Evolutionary conservation across 2,113 vertebrate species (phyloP).

Genomic region (Rhineura floridana): DNA sequence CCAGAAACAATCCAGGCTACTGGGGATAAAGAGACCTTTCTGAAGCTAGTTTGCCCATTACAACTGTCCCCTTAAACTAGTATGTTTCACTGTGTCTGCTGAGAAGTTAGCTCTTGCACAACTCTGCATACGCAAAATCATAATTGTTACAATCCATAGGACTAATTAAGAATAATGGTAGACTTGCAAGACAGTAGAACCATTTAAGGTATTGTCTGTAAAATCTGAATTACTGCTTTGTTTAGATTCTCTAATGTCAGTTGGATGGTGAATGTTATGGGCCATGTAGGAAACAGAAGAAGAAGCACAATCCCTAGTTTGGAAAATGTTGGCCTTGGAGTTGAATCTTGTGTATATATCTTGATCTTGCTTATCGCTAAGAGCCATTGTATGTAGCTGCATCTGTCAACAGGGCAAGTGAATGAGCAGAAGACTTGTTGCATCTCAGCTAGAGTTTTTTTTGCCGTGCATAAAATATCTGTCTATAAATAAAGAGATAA

Average conservation of each 20-base stretch:
- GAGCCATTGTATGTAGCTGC: neutral
- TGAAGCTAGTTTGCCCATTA: neutral
- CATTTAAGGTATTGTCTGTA: neutral
- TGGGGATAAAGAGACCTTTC: neutral
- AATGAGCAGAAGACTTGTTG: rapidly evolving
- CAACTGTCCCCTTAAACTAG: neutral
- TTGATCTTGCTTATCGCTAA: neutral
- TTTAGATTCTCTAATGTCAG: neutral
- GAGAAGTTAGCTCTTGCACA: neutral
- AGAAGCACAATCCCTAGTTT: neutral
- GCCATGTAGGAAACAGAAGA: neutral
- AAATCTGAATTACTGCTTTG: neutral
- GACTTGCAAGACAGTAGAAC: neutral
- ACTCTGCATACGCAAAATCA: neutral
- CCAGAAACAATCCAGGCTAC: neutral
- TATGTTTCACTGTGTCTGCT: neutral
- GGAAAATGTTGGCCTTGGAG: neutral
- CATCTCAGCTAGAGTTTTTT: neutral
- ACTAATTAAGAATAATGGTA: neutral
- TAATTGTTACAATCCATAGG: neutral
- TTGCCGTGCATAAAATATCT: constrained; percentile 29
- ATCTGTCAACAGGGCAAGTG: neutral
- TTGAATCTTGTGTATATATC: neutral
- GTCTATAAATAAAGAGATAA: constrained; percentile 27
- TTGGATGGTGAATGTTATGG: neutral